Percentiles rank a stretch among this genome's conserved stretches.
phyloP scores from a whole-genome alignment of 1,140 invertebrate genomes.

The Holotrichia oblita region DNA sequence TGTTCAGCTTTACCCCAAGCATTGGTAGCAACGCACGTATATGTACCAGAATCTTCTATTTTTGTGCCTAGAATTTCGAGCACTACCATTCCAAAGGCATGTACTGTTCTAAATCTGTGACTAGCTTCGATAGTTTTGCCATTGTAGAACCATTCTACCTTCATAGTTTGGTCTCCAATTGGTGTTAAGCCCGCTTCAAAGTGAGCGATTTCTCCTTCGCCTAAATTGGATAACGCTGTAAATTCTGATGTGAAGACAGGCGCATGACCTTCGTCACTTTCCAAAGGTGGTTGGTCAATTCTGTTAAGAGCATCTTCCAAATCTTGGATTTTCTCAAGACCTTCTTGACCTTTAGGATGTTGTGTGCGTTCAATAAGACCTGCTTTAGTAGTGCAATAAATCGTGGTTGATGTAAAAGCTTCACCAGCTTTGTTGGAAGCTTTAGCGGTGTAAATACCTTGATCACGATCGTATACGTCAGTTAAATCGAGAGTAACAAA shows the following conservation, averaged over 20 bases:
- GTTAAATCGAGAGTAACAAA: constrained; percentile 90
- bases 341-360: constrained; percentile 92
- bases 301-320: constrained; percentile 85
- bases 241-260: constrained; percentile 90
- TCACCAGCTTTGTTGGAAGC: constrained; percentile 87
- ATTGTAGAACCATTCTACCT: constrained; percentile 98
- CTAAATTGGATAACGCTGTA: constrained; percentile 81
- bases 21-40: constrained; percentile 88
- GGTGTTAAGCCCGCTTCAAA: constrained; percentile 94
- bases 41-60: constrained; percentile 86
- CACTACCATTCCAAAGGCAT: constrained; percentile 96
- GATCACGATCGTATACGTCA: constrained; percentile 91
- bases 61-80: constrained; percentile 91
- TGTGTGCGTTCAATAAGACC: constrained; percentile 87
- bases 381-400: constrained; percentile 84
- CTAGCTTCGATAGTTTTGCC: constrained; percentile 87
- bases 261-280: constrained; percentile 80
- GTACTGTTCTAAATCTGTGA: constrained; percentile 88
- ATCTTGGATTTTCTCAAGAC: constrained; percentile 89
- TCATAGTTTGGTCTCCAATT: constrained; percentile 94
- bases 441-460: constrained; percentile 93
- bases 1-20: constrained; percentile 89
- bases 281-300: constrained; percentile 72
- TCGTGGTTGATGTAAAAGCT: constrained; percentile 90
- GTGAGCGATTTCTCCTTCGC: constrained; percentile 91